Evolutionary conservation across 2,888 invertebrate species (phyloP), one percentile per base, ranked within the genome.

Genomic region (Sacculina carcini): DNA sequence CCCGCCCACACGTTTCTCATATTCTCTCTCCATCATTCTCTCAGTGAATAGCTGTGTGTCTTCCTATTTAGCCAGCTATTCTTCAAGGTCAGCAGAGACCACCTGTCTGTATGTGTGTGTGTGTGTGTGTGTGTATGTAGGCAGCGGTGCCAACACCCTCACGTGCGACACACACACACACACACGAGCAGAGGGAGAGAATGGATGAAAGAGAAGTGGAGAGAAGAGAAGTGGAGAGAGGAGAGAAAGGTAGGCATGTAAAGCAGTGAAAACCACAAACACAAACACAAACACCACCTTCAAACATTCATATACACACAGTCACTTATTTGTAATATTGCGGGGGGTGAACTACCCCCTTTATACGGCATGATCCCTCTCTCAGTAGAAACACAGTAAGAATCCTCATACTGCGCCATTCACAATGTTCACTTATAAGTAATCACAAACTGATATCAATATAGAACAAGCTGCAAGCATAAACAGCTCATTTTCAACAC

Each of bases 101-200:
- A 36, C 12, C 32, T 48, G 29, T 46, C 26, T 21, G 9, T 46
- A 4, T 31, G 51, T 42, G 12, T 53, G 52, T 54, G 51, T n/a
- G 53, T 55, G 10, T 51, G 51, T 4, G 54, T 53, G 1, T 52
- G 54, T 16, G 54, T 47, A 23, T 54, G 52, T 9, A n/a, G 10
- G 21, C 1, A 36, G n/a, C 31, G 53, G 48, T 6, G 54, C 53
- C 12, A 40, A 39, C 40, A 52, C 51, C 32, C 55, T 52, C 36
- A 32, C n/a, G 34, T 51, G 52, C 14, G 47, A 23, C 21, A 28
- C 21, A 16, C 3, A n/a, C 10, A 40, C n/a, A 40, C n/a, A 40
- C n/a, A 40, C n/a, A 40, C n/a, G 24, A 10, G 24, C 9, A 40
- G 10, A 40, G 10, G 24, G 10, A 40, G 7, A 40, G 16, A 40